Percentiles rank a stretch among this genome's conserved stretches.
Conservation (phyloP, 2,888 invertebrate genomes). For the Melieria crassipennis region DNA sequence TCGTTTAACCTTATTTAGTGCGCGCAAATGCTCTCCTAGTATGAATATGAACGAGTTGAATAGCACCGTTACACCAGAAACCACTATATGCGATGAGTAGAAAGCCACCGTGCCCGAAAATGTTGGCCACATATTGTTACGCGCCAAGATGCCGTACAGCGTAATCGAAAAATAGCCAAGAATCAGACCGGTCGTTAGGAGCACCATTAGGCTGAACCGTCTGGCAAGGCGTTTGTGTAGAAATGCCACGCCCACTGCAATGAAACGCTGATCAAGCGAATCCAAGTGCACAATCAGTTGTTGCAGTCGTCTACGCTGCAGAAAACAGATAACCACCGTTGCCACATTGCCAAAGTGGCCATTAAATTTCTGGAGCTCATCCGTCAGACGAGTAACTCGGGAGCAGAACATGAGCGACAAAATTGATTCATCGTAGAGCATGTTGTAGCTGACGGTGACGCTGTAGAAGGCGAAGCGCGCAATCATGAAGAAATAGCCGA, state of each 20-base stretch:
- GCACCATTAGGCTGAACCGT: slow-evolving; percentile 41
- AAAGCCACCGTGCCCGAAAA: slow-evolving; percentile 47
- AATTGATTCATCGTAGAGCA: slow-evolving; percentile 43
- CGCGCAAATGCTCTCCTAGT: slow-evolving; percentile 48
- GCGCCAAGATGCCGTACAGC: slow-evolving; percentile 41
- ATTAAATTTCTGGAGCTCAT: slow-evolving; percentile 52
- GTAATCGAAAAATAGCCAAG: slow-evolving; percentile 45
- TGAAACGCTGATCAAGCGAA: slow-evolving; percentile 47
- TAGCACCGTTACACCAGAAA: slow-evolving; percentile 51
- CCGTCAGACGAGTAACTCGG: slow-evolving; percentile 51
- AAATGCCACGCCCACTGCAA: slow-evolving; percentile 50
- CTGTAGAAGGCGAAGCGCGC: slow-evolving; percentile 45
- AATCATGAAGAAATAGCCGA: slow-evolving; percentile 47
- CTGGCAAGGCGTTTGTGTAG: slow-evolving; percentile 41
- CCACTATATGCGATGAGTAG: slow-evolving; percentile 55
- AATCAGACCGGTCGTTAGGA: slow-evolving; percentile 39
- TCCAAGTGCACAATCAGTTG: slow-evolving; percentile 42
- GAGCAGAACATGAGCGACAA: slow-evolving; percentile 51
- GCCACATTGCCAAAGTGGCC: slow-evolving; percentile 50
- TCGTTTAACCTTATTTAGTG: slow-evolving; percentile 53
- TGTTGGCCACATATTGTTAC: slow-evolving; percentile 33
- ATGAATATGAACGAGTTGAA: slow-evolving; percentile 48
- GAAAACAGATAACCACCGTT: slow-evolving; percentile 45
- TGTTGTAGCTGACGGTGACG: slow-evolving; percentile 42
- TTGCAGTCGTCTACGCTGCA: slow-evolving; percentile 40